These are phyloP conservation scores for Achlya flavicornis DNA, from an alignment of 2,888 invertebrate species.

Conservation along the genomic window DNA sequence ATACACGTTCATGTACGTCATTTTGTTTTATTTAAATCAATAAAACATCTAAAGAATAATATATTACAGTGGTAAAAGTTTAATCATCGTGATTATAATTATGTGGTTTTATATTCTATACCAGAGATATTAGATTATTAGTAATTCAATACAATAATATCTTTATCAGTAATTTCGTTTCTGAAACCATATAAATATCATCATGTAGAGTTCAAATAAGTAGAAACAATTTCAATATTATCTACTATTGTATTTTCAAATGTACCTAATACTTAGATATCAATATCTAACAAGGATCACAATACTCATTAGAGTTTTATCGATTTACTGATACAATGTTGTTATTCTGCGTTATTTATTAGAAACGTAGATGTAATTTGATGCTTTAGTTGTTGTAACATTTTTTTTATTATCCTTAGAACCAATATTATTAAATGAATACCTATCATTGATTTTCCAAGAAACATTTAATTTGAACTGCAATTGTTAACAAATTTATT, in stretches of 20 bases:
- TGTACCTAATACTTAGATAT: slow-evolving; percentile 30
- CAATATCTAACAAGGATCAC: slow-evolving; percentile 29
- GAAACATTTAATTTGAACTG: not conserved
- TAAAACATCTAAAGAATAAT: not conserved
- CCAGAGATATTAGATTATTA: not conserved
- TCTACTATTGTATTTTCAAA: slow-evolving; percentile 29
- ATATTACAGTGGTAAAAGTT: too few species aligned
- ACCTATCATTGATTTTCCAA: too few species aligned
- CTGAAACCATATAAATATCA: too few species aligned
- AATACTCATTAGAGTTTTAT: slow-evolving; percentile 43
- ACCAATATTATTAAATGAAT: too few species aligned
- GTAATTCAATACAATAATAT: too few species aligned
- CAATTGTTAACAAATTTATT: not conserved
- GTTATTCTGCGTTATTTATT: slow-evolving; percentile 58
- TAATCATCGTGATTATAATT: too few species aligned
- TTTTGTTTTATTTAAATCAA: not conserved
- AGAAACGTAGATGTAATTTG: slow-evolving; percentile 38
- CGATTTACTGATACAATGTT: slow-evolving; percentile 58
- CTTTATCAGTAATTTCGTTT: too few species aligned
- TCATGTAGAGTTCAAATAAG: not conserved
- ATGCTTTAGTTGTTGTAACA: not conserved
- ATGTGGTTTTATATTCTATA: too few species aligned
- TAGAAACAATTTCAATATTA: not conserved
- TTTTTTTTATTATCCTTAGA: not conserved
- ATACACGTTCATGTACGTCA: slow-evolving; percentile 76